phyloP scores from a whole-genome alignment of 2,888 invertebrate species.

The Abrostola tripartita region DNA sequence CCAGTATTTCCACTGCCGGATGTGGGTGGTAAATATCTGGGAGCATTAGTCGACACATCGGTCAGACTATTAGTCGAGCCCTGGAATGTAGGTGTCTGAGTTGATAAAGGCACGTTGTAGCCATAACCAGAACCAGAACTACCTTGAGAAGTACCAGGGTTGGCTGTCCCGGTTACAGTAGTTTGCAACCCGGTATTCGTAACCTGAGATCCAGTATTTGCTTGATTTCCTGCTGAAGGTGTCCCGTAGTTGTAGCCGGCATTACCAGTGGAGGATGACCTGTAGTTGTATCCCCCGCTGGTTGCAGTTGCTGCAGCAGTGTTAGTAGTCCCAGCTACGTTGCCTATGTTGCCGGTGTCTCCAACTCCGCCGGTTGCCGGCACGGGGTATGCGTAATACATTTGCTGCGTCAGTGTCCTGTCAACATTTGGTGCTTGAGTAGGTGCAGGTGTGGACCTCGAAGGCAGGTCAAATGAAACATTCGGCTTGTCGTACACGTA shows the following conservation, averaged over 20 bases:
- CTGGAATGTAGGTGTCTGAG: conserved; percentile 41
- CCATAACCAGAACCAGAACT: conserved; percentile 54
- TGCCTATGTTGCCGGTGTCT: conserved; percentile 67
- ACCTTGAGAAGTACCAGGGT: conserved; percentile 28
- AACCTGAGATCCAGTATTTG: conserved; percentile 32
- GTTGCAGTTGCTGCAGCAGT: conserved; percentile 27
- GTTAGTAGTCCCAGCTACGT: conserved; percentile 54
- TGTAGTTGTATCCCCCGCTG: conserved; percentile 50
- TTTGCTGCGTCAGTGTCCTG: conserved; percentile 78
- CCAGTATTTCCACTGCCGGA: conserved; percentile 33
- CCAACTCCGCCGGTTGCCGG: conserved; percentile 68
- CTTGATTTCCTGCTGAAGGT: conserved; percentile 34
- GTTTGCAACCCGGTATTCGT: conserved; percentile 36
- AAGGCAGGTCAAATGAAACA: conserved; percentile 79
- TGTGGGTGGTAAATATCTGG: conserved; percentile 76
- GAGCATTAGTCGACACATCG: conserved; percentile 74
- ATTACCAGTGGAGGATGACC: conserved; percentile 28
- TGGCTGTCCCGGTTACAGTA: conserved; percentile 11
- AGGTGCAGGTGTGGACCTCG: conserved; percentile 64
- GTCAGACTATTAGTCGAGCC: conserved; percentile 11
- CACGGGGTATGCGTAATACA: conserved; percentile 82
- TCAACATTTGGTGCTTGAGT: conserved; percentile 79
- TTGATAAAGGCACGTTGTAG: conserved; percentile 51
- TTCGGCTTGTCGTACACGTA: conserved; percentile 82
- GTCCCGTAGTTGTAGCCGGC: conserved; percentile 65